These are phyloP conservation scores for Diachasma alloeum DNA, from an alignment of 1,140 invertebrate genomes.

Conservation along the genomic window DNA sequence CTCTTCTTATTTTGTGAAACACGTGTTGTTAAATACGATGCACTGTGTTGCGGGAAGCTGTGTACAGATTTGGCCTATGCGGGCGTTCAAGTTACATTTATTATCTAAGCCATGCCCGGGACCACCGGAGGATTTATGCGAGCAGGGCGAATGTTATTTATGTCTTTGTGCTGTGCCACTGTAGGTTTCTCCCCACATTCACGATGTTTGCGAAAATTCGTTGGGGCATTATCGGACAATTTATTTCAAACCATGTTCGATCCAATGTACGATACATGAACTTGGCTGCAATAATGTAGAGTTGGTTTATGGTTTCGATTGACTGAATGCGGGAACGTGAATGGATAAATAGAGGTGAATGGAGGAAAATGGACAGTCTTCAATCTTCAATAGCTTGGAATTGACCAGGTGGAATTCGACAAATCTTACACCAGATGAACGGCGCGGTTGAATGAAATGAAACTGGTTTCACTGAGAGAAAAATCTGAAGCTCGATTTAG, in stretches of 20 bases:
- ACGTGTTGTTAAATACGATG: not conserved
- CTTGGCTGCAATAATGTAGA: not conserved
- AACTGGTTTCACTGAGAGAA: too few relatives aligned
- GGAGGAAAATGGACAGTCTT: too few relatives aligned
- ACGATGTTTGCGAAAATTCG: constrained; percentile 6
- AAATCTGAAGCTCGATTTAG: too few relatives aligned
- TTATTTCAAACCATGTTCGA: constrained; percentile 1
- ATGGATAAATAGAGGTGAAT: not conserved
- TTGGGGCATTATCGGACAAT: constrained; percentile 13
- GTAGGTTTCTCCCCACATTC: not conserved
- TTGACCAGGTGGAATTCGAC: too few relatives aligned
- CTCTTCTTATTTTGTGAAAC: not conserved
- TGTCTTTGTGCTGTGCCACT: not conserved
- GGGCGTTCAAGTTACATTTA: constrained; percentile 26
- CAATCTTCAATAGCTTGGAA: too few relatives aligned
- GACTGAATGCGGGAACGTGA: not conserved
- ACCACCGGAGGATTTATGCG: constrained; percentile 11
- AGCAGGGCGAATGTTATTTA: constrained; percentile 9
- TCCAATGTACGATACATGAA: not conserved
- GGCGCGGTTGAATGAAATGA: too few relatives aligned
- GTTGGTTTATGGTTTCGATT: not conserved
- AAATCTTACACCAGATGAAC: too few relatives aligned
- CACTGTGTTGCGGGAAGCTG: not conserved
- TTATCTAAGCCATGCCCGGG: constrained; percentile 19
- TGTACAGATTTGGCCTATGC: constrained; percentile 9